Percentiles rank a stretch among this genome's conserved stretches.
These are phyloP conservation scores for Spatulosminthurus flaviceps DNA, from an alignment of 2,888 invertebrate species.

Conservation along the genomic window DNA sequence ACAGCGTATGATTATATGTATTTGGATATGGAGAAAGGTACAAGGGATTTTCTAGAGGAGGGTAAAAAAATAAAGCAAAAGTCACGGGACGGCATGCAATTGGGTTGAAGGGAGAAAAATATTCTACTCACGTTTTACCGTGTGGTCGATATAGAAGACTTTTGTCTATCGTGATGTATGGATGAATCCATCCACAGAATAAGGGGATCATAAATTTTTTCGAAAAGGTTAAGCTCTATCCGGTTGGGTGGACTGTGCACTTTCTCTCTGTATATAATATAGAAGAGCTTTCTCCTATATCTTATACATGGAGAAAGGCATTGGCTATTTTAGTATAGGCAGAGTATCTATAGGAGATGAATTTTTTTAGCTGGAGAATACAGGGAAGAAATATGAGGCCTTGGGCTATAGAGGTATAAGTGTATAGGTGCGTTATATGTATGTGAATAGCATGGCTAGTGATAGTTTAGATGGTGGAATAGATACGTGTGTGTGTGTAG, in stretches of 20 bases:
- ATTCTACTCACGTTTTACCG: constrained; percentile 54
- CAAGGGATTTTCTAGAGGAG: too few species aligned
- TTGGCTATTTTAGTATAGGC: too few species aligned
- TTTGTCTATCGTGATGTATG: constrained; percentile 59
- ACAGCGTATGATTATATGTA: too few species aligned
- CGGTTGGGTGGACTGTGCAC: constrained; percentile 18
- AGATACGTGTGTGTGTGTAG: background rate
- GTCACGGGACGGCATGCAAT: constrained; percentile 13
- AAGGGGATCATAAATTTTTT: constrained; percentile 59
- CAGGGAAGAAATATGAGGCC: background rate
- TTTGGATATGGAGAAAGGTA: background rate
- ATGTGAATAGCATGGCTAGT: background rate
- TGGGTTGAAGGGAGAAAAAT: constrained; percentile 34
- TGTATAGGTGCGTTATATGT: too few species aligned
- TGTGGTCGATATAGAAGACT: constrained; percentile 55
- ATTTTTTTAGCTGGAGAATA: background rate
- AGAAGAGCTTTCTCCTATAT: too few species aligned
- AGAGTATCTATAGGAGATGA: too few species aligned
- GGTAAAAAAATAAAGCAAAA: constrained; percentile 21
- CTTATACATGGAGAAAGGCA: too few species aligned
- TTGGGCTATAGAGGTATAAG: background rate
- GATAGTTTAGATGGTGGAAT: background rate
- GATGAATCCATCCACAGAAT: constrained; percentile 58
- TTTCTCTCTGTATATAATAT: too few species aligned
- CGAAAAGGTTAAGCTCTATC: constrained; percentile 54